A percentile compares a stretch with the other conserved stretches of the same genome.
Conservation (phyloP, 1,140 invertebrate genomes). For the Heliconius melpomene region DNA sequence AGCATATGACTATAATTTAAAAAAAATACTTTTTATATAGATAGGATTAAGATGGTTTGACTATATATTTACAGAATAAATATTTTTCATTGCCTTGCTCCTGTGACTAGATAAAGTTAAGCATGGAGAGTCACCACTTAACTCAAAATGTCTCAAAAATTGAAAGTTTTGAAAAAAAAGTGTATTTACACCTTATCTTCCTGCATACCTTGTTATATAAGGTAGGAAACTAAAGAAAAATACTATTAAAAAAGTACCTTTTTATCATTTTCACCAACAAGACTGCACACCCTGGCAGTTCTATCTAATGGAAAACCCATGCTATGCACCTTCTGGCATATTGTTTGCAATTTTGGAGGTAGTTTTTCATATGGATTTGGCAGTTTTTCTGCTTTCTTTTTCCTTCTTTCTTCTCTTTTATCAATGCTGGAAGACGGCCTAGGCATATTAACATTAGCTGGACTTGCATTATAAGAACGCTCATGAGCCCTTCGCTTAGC, state of each 20-base stretch:
- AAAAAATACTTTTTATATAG: too few relatives aligned
- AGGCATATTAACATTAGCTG: slow-evolving; percentile 58
- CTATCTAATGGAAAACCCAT: slow-evolving; percentile 93
- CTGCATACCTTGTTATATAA: too few relatives aligned
- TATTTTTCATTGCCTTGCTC: too few relatives aligned
- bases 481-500: slow-evolving; percentile 79
- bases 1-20: too few relatives aligned
- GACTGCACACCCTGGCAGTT: slow-evolving; percentile 87
- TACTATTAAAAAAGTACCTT: slow-evolving; percentile 82
- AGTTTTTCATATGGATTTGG: slow-evolving; percentile 82
- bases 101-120: too few relatives aligned
- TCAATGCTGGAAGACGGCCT: slow-evolving; percentile 50
- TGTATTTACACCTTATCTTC: too few relatives aligned
- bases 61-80: too few relatives aligned
- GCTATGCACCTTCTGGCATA: slow-evolving; percentile 87
- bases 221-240: too few relatives aligned
- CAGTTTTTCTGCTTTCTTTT: slow-evolving; percentile 56
- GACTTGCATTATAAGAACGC: slow-evolving; percentile 69
- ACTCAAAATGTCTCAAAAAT: too few relatives aligned
- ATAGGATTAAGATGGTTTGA: too few relatives aligned
- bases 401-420: slow-evolving; percentile 55
- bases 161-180: too few relatives aligned
- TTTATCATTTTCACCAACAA: slow-evolving; percentile 90
- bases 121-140: too few relatives aligned
- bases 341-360: slow-evolving; percentile 82